phyloP scores from a whole-genome alignment of 2,888 invertebrate species.

The Abrostola triplasia region DNA sequence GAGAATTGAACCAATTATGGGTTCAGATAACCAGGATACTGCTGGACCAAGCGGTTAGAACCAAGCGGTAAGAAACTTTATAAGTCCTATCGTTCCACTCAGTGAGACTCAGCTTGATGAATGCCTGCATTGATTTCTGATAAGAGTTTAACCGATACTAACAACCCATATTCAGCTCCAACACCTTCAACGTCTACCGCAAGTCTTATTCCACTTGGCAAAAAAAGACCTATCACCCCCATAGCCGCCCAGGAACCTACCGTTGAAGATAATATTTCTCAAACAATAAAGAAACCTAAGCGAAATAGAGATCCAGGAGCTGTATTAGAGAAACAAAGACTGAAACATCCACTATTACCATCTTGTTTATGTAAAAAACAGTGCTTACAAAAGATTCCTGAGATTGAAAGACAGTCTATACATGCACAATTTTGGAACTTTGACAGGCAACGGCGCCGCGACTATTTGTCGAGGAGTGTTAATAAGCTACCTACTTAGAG shows the following conservation, averaged over 20 bases:
- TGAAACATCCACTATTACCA: slow-evolving; percentile 16
- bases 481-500: slow-evolving; percentile 11
- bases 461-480: slow-evolving; percentile 13
- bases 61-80: too few species aligned
- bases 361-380: slow-evolving; percentile 15
- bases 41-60: too few species aligned
- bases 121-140: neutral
- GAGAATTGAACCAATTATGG: too few species aligned
- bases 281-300: slow-evolving; percentile 14
- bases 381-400: slow-evolving; percentile 17
- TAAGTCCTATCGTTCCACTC: slow-evolving; percentile 16
- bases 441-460: slow-evolving; percentile 13
- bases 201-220: too few species aligned
- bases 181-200: too few species aligned
- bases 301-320: slow-evolving; percentile 16
- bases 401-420: slow-evolving; percentile 21
- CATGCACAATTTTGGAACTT: slow-evolving; percentile 16
- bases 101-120: slow-evolving; percentile 16
- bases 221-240: slow-evolving; percentile 10
- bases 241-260: slow-evolving; percentile 8
- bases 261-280: slow-evolving; percentile 16
- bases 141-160: too few species aligned
- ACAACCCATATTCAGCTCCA: too few species aligned
- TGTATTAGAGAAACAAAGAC: slow-evolving; percentile 15
- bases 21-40: too few species aligned